These are phyloP conservation scores for Ictalurus furcatus DNA, from an alignment of 2,113 vertebrate genomes.

Conservation along the genomic window DNA sequence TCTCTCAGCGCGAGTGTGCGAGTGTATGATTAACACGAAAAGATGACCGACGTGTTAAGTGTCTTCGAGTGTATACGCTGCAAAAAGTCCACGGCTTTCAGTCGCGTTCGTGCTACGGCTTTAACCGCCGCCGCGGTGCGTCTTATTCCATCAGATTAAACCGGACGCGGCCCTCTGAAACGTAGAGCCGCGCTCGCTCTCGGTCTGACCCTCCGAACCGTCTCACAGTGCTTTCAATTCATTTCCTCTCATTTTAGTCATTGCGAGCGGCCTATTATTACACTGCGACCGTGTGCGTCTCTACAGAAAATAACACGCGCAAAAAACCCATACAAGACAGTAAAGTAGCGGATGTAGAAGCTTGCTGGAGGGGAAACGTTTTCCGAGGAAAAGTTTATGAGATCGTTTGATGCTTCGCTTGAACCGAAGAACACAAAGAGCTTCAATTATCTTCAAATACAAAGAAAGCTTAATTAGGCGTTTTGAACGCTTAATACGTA, in stretches of 20 bases:
- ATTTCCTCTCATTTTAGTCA: constrained; percentile 16
- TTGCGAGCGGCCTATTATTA: neutral
- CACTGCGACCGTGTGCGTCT: neutral
- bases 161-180: neutral
- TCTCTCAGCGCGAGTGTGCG: neutral
- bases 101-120: neutral
- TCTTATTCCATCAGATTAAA: neutral
- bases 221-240: constrained; percentile 11
- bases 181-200: neutral
- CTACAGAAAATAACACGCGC: neutral
- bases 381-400: neutral
- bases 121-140: neutral
- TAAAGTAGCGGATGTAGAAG: neutral
- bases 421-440: neutral
- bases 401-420: neutral
- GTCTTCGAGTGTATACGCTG: neutral
- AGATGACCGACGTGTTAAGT: neutral
- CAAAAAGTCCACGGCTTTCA: neutral
- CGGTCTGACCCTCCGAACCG: neutral
- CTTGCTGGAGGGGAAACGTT: neutral
- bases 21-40: neutral
- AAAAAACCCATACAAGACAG: neutral
- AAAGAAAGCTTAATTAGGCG: constrained; percentile 7
- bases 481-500: neutral
- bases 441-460: constrained; percentile 3